These are phyloP conservation scores for Drosophila neonasuta DNA, from an alignment of 2,888 invertebrate genomes.

Conservation along the genomic window DNA sequence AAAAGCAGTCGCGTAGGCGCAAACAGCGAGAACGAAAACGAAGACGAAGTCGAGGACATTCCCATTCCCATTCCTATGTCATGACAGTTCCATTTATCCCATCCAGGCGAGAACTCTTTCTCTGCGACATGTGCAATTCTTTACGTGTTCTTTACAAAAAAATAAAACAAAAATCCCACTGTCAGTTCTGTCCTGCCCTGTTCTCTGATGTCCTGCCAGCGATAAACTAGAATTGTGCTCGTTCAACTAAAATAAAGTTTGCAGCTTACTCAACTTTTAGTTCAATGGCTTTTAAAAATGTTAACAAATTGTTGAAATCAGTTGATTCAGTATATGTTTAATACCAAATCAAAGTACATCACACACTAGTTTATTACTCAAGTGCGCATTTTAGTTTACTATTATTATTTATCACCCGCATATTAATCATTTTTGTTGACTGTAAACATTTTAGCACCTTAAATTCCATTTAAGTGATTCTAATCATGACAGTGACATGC, in stretches of 20 bases:
- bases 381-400: neutral
- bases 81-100: constrained; percentile 33
- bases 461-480: neutral
- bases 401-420: neutral
- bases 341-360: neutral
- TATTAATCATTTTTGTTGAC: neutral
- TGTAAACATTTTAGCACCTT: neutral
- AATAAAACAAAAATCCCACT: neutral
- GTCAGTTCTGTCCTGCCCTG: neutral
- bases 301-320: neutral
- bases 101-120: constrained; percentile 5
- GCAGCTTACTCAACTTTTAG: neutral
- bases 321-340: neutral
- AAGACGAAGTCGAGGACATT: neutral
- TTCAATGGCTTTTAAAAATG: neutral
- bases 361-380: neutral
- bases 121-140: constrained; percentile 42
- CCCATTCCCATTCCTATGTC: constrained; percentile 16
- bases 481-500: neutral
- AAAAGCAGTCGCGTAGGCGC: constrained; percentile 17
- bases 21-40: constrained; percentile 2
- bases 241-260: constrained; percentile 5
- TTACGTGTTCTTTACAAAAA: constrained; percentile 36
- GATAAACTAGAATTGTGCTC: constrained; percentile 16
- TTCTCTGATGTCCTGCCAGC: constrained; percentile 11